phyloP scores from a whole-genome alignment of 2,113 vertebrate genomes.

The Nycticebus coucang region DNA sequence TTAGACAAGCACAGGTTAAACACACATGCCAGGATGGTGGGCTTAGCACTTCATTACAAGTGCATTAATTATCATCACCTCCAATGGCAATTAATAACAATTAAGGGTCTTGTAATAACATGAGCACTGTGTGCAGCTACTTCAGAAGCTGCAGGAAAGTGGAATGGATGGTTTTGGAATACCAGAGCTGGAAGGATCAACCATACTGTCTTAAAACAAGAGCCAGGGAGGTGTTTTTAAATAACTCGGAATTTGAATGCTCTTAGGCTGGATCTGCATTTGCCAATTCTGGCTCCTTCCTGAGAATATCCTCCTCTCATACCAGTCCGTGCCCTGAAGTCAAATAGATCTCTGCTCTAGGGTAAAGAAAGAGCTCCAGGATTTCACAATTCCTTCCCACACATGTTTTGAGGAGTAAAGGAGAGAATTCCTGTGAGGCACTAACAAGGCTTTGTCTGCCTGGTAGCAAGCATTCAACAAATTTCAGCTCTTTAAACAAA shows the following conservation, averaged over 20 bases:
- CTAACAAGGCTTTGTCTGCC: not conserved
- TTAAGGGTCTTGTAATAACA: slow-evolving; percentile 76
- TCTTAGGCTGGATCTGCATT: not conserved
- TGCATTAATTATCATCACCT: slow-evolving; percentile 68
- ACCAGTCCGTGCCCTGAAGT: not conserved
- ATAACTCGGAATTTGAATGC: not conserved
- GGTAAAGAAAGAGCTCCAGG: not conserved
- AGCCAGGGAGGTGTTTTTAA: not conserved
- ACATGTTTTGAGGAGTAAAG: not conserved
- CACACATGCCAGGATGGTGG: not conserved
- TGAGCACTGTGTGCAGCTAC: slow-evolving; percentile 54
- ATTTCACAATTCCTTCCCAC: not conserved
- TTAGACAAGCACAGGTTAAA: not conserved
- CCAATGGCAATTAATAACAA: slow-evolving; percentile 75
- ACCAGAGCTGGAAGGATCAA: not conserved
- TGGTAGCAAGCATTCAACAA: not conserved
- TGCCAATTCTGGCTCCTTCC: not conserved
- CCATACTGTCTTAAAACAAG: not conserved
- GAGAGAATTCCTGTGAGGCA: not conserved
- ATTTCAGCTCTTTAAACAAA: slow-evolving; percentile 19
- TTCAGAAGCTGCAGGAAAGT: slow-evolving; percentile 58
- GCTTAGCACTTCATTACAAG: slow-evolving; percentile 54
- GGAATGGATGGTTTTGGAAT: slow-evolving; percentile 60
- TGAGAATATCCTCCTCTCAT: not conserved
- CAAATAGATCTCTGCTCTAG: not conserved